Percentiles rank a stretch among this genome's conserved stretches.
phyloP scores from a whole-genome alignment of 2,113 vertebrate genomes.

The Pimephales promelas region DNA sequence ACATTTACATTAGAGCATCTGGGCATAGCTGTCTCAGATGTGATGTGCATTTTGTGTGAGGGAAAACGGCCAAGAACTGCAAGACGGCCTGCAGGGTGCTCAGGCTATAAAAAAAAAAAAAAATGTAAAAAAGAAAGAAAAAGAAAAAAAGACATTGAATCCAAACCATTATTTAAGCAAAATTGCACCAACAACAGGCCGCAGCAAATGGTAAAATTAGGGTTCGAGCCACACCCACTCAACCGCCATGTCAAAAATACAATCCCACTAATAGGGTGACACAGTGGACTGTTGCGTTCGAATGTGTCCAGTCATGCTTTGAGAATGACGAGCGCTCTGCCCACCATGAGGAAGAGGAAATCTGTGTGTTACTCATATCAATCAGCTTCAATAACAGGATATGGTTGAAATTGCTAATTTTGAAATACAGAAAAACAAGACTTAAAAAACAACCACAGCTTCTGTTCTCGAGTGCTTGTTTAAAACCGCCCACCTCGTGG shows the following conservation, averaged over 20 bases:
- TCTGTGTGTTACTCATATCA: constrained; percentile 53
- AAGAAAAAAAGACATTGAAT: constrained; percentile 64
- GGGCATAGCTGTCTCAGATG: constrained; percentile 21
- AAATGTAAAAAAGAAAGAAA: constrained; percentile 56
- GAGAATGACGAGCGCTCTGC: constrained; percentile 1
- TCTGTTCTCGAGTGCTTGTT: constrained; percentile 61
- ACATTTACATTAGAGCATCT: constrained; percentile 46
- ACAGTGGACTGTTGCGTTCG: constrained; percentile 71
- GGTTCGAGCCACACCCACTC: constrained; percentile 77
- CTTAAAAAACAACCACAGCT: constrained; percentile 70
- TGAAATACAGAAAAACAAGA: constrained; percentile 76
- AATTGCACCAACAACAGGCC: constrained; percentile 77
- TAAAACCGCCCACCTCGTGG: constrained; percentile 69
- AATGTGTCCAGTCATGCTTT: constrained; percentile 73
- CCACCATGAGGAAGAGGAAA: constrained; percentile 43
- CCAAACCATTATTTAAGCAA: constrained; percentile 79
- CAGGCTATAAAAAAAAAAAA: constrained; percentile 67
- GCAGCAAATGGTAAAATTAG: constrained; percentile 82
- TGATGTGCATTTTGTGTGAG: constrained; percentile 38
- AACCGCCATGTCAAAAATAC: constrained; percentile 70
- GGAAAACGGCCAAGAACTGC: constrained; percentile 53
- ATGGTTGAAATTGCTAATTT: constrained; percentile 74
- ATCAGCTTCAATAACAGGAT: constrained; percentile 79
- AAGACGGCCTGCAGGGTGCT: constrained; percentile 66
- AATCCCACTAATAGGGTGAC: constrained; percentile 78